Conservation (phyloP, 2,888 invertebrate genomes). For the Hypsopygia costalis region DNA sequence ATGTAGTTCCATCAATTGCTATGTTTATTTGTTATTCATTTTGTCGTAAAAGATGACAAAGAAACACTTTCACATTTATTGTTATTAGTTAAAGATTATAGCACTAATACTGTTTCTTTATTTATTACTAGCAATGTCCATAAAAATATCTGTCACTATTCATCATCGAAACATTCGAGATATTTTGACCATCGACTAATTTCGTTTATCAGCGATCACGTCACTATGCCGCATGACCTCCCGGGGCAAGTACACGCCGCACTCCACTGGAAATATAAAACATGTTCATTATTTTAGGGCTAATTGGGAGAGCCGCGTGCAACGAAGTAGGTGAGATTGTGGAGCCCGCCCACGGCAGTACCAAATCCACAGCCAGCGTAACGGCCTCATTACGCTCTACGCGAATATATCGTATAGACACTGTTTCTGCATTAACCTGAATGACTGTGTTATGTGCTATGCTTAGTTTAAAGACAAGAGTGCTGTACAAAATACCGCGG, state of each 20-base stretch:
- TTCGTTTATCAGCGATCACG: constrained; percentile 6
- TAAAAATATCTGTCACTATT: no score
- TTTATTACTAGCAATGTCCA: no score
- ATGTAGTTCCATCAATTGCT: no score
- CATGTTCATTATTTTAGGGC: constrained; percentile 81
- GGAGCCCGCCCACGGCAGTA: constrained; percentile 60
- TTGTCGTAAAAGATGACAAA: no score
- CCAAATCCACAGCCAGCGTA: constrained; percentile 58
- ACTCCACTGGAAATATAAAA: constrained; percentile 77
- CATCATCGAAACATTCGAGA: neutral
- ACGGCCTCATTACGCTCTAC: constrained; percentile 63
- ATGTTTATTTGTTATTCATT: no score
- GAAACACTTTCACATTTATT: no score
- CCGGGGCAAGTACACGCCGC: constrained; percentile 75
- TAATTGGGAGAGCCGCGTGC: constrained; percentile 79
- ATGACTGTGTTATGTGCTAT: constrained; percentile 33
- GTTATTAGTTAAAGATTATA: no score
- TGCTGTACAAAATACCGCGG: neutral
- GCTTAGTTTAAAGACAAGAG: constrained; percentile 16
- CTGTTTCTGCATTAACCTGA: constrained; percentile 72
- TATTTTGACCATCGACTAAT: neutral
- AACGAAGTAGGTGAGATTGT: constrained; percentile 61
- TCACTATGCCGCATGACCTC: constrained; percentile 61
- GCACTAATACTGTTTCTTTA: no score
- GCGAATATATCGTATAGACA: constrained; percentile 62